phyloP scores from a whole-genome alignment of 2,797 vertebrate genomes.

The Smutsia gigantea region DNA sequence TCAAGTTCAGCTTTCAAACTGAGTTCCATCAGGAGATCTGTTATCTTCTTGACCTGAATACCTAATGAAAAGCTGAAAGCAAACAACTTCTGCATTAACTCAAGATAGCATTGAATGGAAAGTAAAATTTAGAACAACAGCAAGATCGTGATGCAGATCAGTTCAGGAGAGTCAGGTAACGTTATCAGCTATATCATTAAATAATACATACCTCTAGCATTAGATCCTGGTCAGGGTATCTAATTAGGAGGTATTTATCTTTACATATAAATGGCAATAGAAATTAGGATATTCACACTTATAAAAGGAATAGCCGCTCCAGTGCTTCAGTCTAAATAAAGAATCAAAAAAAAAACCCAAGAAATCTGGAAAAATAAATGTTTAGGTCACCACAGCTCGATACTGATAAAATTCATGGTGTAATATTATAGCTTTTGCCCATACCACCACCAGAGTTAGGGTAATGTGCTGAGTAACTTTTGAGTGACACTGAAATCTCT shows the following conservation, averaged over 20 bases:
- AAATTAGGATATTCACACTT: neutral
- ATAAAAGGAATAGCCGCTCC: neutral
- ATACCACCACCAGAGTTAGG: neutral
- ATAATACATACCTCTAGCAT: neutral
- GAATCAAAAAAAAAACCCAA: neutral
- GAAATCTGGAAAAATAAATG: neutral
- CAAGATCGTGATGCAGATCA: neutral
- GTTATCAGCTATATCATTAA: neutral
- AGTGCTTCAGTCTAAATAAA: neutral
- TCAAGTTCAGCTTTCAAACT: neutral
- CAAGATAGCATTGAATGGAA: neutral
- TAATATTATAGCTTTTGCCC: neutral
- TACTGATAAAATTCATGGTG: neutral
- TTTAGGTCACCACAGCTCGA: neutral
- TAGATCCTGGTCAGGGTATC: neutral
- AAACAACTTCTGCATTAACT: neutral
- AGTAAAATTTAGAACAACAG: slow-evolving; percentile 1
- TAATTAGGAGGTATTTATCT: neutral
- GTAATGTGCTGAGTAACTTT: neutral
- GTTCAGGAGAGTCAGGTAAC: neutral
- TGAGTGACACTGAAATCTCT: neutral
- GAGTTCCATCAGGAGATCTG: neutral
- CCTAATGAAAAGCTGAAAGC: neutral
- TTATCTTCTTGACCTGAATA: neutral
- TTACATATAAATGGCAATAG: neutral